These are phyloP conservation scores for Muscicapa adusta DNA, from an alignment of 2,113 vertebrate genomes.

Conservation along the genomic window DNA sequence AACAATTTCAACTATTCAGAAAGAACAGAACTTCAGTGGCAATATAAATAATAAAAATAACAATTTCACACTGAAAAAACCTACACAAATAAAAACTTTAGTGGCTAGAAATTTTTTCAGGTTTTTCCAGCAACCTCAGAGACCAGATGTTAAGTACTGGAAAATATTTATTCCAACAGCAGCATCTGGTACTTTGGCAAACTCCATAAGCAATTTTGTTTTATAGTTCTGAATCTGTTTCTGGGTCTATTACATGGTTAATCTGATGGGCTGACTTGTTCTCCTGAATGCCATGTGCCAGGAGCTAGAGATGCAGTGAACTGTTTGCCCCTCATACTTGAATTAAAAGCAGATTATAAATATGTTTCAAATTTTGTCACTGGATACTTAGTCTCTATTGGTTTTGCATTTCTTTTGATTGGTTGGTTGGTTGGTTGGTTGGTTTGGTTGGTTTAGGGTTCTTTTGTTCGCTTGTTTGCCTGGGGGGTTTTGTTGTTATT, in stretches of 20 bases:
- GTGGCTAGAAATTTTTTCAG: not conserved
- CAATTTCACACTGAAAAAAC: not conserved
- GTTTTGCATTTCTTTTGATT: not conserved
- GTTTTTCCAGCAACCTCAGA: slow-evolving; percentile 38
- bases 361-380: not conserved
- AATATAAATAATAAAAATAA: not conserved
- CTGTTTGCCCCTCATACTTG: slow-evolving; percentile 54
- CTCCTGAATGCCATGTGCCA: slow-evolving; percentile 70
- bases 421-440: not conserved
- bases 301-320: slow-evolving; percentile 53
- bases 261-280: slow-evolving; percentile 71
- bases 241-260: slow-evolving; percentile 73
- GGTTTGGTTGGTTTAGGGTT: not conserved
- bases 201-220: slow-evolving; percentile 72
- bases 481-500: too few species aligned
- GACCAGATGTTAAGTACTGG: slow-evolving; percentile 69
- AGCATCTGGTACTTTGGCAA: slow-evolving; percentile 72
- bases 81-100: not conserved
- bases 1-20: not conserved
- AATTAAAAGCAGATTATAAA: slow-evolving; percentile 56
- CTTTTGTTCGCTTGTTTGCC: accelerated
- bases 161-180: slow-evolving; percentile 69
- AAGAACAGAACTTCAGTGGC: not conserved
- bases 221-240: slow-evolving; percentile 69
- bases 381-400: not conserved